phyloP scores from a whole-genome alignment of 2,888 invertebrate species.

The Tetramorium bicarinatum region DNA sequence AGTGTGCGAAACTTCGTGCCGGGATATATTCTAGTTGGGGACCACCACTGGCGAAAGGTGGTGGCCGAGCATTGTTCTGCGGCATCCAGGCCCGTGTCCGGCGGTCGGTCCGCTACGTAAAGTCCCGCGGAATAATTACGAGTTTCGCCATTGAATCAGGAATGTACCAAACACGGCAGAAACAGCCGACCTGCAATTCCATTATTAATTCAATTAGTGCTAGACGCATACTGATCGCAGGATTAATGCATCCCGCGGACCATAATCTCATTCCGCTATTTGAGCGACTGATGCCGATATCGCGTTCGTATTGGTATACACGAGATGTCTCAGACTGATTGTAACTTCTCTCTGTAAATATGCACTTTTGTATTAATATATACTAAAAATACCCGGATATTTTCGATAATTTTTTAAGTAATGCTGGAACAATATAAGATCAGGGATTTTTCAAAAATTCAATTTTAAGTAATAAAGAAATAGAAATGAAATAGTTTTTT shows the following conservation, averaged over 20 bases:
- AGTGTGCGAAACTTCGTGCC: slow-evolving; percentile 56
- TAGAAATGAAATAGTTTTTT: not conserved
- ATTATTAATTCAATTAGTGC: slow-evolving; percentile 69
- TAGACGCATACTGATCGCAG: slow-evolving; percentile 54
- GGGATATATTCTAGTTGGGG: slow-evolving; percentile 59
- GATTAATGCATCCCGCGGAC: slow-evolving; percentile 46
- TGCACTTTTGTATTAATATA: not conserved
- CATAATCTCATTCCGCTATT: slow-evolving; percentile 41
- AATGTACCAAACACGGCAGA: slow-evolving; percentile 66
- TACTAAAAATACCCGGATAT: not conserved
- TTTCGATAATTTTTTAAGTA: not conserved
- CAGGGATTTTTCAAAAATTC: not conserved
- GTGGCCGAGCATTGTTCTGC: slow-evolving; percentile 50
- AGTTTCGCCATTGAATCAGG: slow-evolving; percentile 68
- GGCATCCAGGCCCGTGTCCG: slow-evolving; percentile 23
- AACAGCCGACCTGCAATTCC: slow-evolving; percentile 62
- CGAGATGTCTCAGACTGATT: not conserved
- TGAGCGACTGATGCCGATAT: slow-evolving; percentile 30
- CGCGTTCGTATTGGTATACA: not conserved
- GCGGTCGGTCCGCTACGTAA: slow-evolving; percentile 50
- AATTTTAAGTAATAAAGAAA: not conserved
- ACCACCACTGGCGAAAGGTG: slow-evolving; percentile 35
- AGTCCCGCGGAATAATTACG: slow-evolving; percentile 69
- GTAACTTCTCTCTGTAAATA: too few relatives aligned
- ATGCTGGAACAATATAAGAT: not conserved